Percentiles rank a stretch among this genome's conserved stretches.
phyloP scores from a whole-genome alignment of 2,113 vertebrate species.

The Macaca fascicularis region T2T-MFA8v1.1 NC_088375.1:186889501-186890000 shows the following conservation, averaged over 20 bases:
- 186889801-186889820: not conserved
- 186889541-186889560: not conserved
- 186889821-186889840: not conserved
- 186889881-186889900: not conserved
- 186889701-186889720: not conserved
- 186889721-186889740: not conserved
- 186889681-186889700: not conserved
- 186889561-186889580: not conserved
- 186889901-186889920: not conserved
- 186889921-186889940: not conserved
- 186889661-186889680: not conserved
- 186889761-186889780: not conserved
- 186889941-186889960: not conserved
- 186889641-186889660: not conserved
- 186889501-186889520: not conserved
- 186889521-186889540: not conserved
- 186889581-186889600: not conserved
- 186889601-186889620: not conserved
- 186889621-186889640: not conserved
- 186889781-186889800: not conserved
- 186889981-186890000: not conserved
- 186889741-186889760: not conserved
- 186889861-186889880: not conserved
- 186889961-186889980: not conserved
- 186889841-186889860: not conserved